phyloP scores from a whole-genome alignment of 2,797 vertebrate genomes.

The Parotocinclus haroldoi region DNA sequence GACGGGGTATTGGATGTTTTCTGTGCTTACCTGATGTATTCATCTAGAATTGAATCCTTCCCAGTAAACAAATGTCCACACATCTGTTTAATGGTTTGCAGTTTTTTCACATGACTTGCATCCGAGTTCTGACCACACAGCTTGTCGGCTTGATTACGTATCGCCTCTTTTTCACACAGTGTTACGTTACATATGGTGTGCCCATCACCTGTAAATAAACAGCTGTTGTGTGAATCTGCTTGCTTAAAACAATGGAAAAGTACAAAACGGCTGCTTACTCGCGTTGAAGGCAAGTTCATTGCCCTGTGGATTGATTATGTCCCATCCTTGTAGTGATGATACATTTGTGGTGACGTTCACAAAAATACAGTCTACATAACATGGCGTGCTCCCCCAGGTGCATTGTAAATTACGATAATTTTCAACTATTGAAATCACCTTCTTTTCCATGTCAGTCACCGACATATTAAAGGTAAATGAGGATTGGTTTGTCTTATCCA shows the following conservation, averaged over 20 bases:
- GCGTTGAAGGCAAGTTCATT: neutral
- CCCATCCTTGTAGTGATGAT: neutral
- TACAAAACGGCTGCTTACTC: conserved; percentile 6
- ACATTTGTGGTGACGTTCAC: neutral
- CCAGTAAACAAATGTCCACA: neutral
- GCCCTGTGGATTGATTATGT: neutral
- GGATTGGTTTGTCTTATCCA: too few relatives aligned
- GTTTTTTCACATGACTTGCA: conserved; percentile 1
- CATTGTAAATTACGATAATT: neutral
- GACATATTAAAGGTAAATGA: too few relatives aligned
- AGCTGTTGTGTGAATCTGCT: too few relatives aligned
- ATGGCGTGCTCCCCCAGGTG: rapidly evolving
- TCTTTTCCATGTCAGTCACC: neutral
- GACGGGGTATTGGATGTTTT: neutral
- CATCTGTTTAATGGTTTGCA: conserved; percentile 1
- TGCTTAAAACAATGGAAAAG: neutral
- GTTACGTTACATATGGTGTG: conserved; percentile 1
- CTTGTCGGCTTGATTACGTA: neutral
- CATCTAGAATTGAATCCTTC: rapidly evolving
- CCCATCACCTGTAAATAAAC: neutral
- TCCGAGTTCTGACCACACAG: too few relatives aligned
- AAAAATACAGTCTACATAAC: conserved; percentile 13
- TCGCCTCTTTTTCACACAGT: neutral
- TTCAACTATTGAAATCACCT: neutral
- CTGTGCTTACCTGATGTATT: conserved; percentile 24